Conservation (phyloP, 1,140 invertebrate genomes). For the Littorina saxatilis region DNA sequence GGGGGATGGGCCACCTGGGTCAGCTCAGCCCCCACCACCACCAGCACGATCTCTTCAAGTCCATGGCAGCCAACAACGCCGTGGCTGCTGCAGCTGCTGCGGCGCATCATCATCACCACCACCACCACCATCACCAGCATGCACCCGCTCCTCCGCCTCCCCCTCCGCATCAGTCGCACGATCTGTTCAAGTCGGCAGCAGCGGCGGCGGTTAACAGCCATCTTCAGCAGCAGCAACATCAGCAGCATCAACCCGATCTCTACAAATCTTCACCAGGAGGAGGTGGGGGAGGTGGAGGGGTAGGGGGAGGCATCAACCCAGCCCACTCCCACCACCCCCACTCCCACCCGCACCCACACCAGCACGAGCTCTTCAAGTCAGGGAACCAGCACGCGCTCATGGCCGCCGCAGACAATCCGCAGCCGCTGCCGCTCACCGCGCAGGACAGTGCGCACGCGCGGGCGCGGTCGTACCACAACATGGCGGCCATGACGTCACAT, state of each 20-base stretch:
- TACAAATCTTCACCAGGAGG: constrained; percentile 3
- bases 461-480: constrained; percentile 27
- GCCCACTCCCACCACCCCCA: constrained; percentile 16
- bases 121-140: not conserved
- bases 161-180: not conserved
- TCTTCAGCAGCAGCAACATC: not conserved
- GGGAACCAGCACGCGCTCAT: constrained; percentile 5
- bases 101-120: constrained; percentile 15
- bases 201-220: not conserved
- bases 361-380: constrained; percentile 26
- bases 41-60: constrained; percentile 28
- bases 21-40: constrained; percentile 29
- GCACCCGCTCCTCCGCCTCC: too few species aligned
- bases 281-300: not conserved
- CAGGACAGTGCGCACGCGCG: constrained; percentile 8
- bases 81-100: not conserved
- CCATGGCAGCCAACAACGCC: constrained; percentile 9
- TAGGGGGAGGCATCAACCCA: not conserved
- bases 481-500: constrained; percentile 38
- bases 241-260: constrained; percentile 23
- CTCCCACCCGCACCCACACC: not conserved
- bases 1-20: not conserved
- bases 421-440: constrained; percentile 28
- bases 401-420: constrained; percentile 3
- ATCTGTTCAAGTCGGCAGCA: constrained; percentile 19